Evolutionary conservation across 2,888 invertebrate genomes (phyloP).

Genomic region (Crematogaster levior): DNA sequence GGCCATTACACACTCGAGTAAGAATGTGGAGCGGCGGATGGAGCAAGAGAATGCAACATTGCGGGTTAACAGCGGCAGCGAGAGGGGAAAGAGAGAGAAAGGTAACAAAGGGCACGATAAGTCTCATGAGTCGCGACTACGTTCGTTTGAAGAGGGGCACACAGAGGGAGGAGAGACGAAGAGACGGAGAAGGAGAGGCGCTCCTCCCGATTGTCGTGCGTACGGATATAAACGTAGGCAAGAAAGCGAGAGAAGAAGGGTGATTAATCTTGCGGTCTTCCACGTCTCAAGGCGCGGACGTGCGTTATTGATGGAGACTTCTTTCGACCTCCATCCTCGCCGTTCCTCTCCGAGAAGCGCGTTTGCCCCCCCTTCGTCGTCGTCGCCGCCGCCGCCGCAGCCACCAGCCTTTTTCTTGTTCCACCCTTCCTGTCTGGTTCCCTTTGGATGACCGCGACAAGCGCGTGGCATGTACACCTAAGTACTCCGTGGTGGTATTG

Average conservation of each 20-base stretch:
- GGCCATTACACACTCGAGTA: slow-evolving; percentile 58
- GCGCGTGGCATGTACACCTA: slow-evolving; percentile 61
- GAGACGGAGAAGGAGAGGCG: slow-evolving; percentile 60
- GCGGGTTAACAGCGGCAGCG: slow-evolving; percentile 52
- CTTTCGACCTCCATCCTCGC: slow-evolving; percentile 80
- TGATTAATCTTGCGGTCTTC: slow-evolving; percentile 86
- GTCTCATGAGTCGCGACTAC: slow-evolving; percentile 71
- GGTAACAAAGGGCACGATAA: slow-evolving; percentile 75
- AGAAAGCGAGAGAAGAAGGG: slow-evolving; percentile 84
- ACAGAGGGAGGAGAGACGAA: slow-evolving; percentile 55
- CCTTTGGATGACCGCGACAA: slow-evolving; percentile 45
- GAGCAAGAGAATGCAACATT: slow-evolving; percentile 35
- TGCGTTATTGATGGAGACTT: slow-evolving; percentile 86
- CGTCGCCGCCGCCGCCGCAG: slow-evolving; percentile 28
- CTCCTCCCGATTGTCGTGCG: slow-evolving; percentile 81
- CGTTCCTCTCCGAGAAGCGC: slow-evolving; percentile 54
- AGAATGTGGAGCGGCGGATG: slow-evolving; percentile 48
- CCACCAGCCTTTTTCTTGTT: slow-evolving; percentile 43
- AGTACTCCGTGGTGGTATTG: slow-evolving; percentile 55
- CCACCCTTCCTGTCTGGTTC: slow-evolving; percentile 21
- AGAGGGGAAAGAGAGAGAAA: slow-evolving; percentile 54
- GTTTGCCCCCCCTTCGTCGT: slow-evolving; percentile 37
- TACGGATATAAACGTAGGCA: slow-evolving; percentile 79
- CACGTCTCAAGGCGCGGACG: slow-evolving; percentile 85
- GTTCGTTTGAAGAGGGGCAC: slow-evolving; percentile 67